Base-by-base conservation (phyloP, 2,888 invertebrate species). In the Quadroppia sp. region DNA sequence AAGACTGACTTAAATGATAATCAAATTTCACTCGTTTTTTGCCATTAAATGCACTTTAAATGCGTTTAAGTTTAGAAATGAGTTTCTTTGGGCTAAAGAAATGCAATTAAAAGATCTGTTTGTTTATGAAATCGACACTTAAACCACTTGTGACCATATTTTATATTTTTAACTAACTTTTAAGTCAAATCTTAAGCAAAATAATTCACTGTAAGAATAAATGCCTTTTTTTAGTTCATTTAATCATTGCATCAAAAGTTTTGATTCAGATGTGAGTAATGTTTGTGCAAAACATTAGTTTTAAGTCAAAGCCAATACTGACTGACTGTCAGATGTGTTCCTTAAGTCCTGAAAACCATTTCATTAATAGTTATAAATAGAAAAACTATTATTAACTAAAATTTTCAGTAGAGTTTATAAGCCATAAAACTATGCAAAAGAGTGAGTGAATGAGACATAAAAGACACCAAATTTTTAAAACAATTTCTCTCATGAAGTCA, bases 41-140 rank as follows among this genome's bases (percentile, higher is more conserved):
- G 23, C 23, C 67, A 30, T 36, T 67, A 25, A 67, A 67, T 42
- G 23, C 61, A 30, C 32, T 67, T 67, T 42, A 67, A 25, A 67
- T 42, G 67, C 36, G n/a, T 40, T 17, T 42, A 20, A 15, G 36
- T 67, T 42, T 61, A 2, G 20, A 61, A 67, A 67, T 4, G 20
- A 64, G 7, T 40, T 11, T 15, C 9, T 42, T 67, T 32, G 42
- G 4, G 17, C 30, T 32, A 4, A 67, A 67, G n/a, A 67, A 59
- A 42, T 23, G 42, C 67, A 67, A 36, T 61, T 61, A 61, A 53
- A 61, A 36, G 61, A 61, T 61, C 6, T 67, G 42, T 67, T 67
- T 67, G 67, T 67, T 67, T 67, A 42, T 67, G 42, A 67, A 67
- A 67, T 67, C 42, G 67, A 67, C 67, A 67, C 67, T 67, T 32